Evolutionary conservation across 2,888 invertebrate species (phyloP), one percentile per base, ranked within the genome.

Genomic region (Asteroscopus sphinx): DNA sequence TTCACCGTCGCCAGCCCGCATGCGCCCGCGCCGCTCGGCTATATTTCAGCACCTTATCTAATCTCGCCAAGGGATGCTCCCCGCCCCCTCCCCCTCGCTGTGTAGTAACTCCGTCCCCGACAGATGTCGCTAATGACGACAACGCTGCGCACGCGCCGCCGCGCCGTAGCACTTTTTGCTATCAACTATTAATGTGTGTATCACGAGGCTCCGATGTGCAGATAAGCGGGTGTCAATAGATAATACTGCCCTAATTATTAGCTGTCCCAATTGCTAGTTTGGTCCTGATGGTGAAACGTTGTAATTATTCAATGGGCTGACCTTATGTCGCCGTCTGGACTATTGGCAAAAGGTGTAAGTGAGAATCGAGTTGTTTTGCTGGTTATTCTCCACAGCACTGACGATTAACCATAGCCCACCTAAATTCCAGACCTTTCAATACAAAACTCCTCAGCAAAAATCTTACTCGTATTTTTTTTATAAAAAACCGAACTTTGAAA

Each of bases 121-220:
- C 78, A 80, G 70, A 74, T 79, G 77, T 67, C 69, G 68, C 61
- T 65, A 58, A 61, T 39, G 64, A 32, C 64, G 49, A 46, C 54
- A 26, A 26, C 39, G 30, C 12, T 54, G 75, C 74, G 80, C 79
- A 79, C 80, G 80, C 80, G 81, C 73, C 78, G 78, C 70, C 69
- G 45, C 80, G 81, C 73, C 78, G 78, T 68, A 68, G 45, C 61
- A 52, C 66, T 76, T 76, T 76, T 76, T 76, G 75, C 76, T 58
- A 64, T 61, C 58, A 56, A 56, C 57, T 77, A 75, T 73, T 75
- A 73, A 80, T 77, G 73, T 52, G 48, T 68, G 68, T 66, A 76
- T 72, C 76, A 42, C 21, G 59, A 39, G 64, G 47, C 49, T 56
- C 55, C 53, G 66, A 74, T 67, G 70, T 48, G 44, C 54, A 76